Evolutionary conservation across 2,888 invertebrate genomes (phyloP), one percentile per base, ranked within the genome.

Genomic region (Drosophila trichaetosa): DNA sequence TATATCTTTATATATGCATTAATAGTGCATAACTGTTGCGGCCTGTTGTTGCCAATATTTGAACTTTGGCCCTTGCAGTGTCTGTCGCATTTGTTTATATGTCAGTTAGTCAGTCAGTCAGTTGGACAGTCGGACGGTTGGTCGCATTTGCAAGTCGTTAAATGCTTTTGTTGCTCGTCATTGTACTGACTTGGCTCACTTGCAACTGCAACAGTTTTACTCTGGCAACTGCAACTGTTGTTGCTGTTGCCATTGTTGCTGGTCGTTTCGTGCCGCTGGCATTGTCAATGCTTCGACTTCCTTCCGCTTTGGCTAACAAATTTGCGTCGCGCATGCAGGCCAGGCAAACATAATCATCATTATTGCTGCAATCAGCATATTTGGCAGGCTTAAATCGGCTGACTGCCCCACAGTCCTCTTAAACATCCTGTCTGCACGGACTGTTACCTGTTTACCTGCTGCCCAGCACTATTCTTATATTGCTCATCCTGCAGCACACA

Each of bases 301-400:
- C 84, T 85, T 85, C 84, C 84, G 84, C 84, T 81, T 81, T 81
- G 84, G 76, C 87, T 87, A 89, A 87, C 89, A 85, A 85, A 85
- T 85, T 85, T 89, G 89, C 88, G 85, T 76, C 75, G 87, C 84
- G 85, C 84, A 85, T 85, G 84, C 84, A 87, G 87, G 59, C 69
- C 72, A 71, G 79, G 84, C 87, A 84, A 89, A 89, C 89, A 87
- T 85, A 85, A 85, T 85, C 89, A 85, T 85, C 84, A 89, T 85
- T 85, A 85, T 85, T 85, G 84, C 90, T 73, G 82, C 84, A 85
- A 85, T 85, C 84, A 85, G 89, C 84, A 85, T 85, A 85, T 85
- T 85, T 85, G 84, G 84, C 84, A 84, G 87, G 82, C 87, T 76
- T 77, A 68, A 79, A 68, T 74, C 38, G 46, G 42, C 56, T 40